These are phyloP conservation scores for Psococerastis gibbosa DNA, from an alignment of 2,888 invertebrate genomes.

Conservation along the genomic window DNA sequence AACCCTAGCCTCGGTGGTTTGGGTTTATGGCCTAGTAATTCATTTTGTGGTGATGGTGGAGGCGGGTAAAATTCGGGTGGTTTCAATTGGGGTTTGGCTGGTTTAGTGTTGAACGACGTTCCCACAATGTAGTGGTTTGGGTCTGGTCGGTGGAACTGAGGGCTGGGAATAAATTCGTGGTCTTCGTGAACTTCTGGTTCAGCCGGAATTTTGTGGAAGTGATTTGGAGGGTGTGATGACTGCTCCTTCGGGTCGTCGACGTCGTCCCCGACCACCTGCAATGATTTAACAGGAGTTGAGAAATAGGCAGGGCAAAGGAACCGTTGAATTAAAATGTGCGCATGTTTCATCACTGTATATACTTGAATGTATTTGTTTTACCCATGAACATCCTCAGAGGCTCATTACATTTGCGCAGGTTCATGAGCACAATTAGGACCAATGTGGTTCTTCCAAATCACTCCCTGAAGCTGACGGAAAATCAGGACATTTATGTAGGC, in stretches of 20 bases:
- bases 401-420: no score
- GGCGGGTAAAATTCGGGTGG: background rate
- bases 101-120: background rate
- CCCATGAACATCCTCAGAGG: no score
- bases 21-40: background rate
- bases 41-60: background rate
- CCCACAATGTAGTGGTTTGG: background rate
- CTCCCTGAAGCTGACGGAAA: no score
- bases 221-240: background rate
- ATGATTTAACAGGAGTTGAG: no score
- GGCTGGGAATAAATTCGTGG: slow-evolving; percentile 6
- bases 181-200: slow-evolving; percentile 8
- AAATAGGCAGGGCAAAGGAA: no score
- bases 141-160: slow-evolving; percentile 2
- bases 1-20: background rate
- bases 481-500: no score
- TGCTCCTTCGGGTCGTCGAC: slow-evolving; percentile 1
- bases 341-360: no score
- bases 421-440: no score
- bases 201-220: slow-evolving; percentile 3
- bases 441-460: no score
- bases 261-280: slow-evolving; percentile 5
- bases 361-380: no score
- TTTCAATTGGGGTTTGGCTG: background rate
- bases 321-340: no score